Evolutionary conservation across 2,113 vertebrate genomes (phyloP), one percentile per base, ranked within the genome.

Genomic region (Nanorana parkeri): DNA sequence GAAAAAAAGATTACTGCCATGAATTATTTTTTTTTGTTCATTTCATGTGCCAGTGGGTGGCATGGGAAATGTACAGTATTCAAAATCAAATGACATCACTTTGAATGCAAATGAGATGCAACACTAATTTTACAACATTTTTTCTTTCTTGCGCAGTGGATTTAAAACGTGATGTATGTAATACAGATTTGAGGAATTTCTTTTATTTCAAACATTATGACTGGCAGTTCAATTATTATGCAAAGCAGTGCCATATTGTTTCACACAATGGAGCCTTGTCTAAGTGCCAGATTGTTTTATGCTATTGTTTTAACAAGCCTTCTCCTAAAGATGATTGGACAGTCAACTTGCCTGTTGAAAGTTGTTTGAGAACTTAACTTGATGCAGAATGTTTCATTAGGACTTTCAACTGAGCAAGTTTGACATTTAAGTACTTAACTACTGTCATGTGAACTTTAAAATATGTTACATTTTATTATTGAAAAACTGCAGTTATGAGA

Each of bases 201-300:
- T 80, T 71, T 71, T 66, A 68, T 68, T 79, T 71, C 23, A 61
- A 41, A 80, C 67, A 60, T 20, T 60, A 52, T 60, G 65, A 79
- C 19, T 79, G 77, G 55, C 65, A 79, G 41, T 68, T 69, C 51
- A 60, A 55, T 79, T 79, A 67, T 79, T 68, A 79, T 79, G 28
- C 23, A 79, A 79, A 79, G 77, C 77, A 71, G 23, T 55, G 21
- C 67, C 67, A 69, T 80, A 64, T 68, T 69, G 78, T 28, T 80
- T 28, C 21, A 80, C 17, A 80, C 78, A 71, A 71, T 80, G 29
- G 78, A 63, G 32, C 58, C 36, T 71, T 80, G 78, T 71, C 55
- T 51, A 71, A 61, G 41, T 63, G 67, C 78, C 55, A 80, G 78
- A 71, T 80, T 16, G 10, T 20, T 58, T 78, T 58, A 41, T 20